A percentile compares a stretch with the other conserved stretches of the same genome.
These are phyloP conservation scores for Crioceris asparagi DNA, from an alignment of 2,888 invertebrate species.

Conservation along the genomic window DNA sequence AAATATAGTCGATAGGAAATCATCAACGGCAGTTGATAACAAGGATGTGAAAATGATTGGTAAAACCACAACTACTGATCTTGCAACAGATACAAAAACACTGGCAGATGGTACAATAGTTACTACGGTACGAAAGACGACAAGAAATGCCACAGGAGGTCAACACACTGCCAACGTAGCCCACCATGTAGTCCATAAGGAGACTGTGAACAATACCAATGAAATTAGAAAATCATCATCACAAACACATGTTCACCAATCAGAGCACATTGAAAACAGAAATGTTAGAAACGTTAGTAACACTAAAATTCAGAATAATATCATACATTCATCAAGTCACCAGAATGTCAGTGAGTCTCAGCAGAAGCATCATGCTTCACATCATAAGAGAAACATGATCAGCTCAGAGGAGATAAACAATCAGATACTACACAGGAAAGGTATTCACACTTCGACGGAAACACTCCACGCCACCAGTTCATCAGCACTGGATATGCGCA, in stretches of 20 bases:
- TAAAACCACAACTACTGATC: conserved; percentile 23
- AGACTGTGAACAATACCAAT: conserved; percentile 18
- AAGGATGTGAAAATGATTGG: conserved; percentile 13
- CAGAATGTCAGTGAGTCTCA: conserved; percentile 14
- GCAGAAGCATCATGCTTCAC: conserved; percentile 8
- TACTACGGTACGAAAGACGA: conserved; percentile 42
- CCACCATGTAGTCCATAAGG: conserved; percentile 8
- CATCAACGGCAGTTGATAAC: conserved; percentile 13
- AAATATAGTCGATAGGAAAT: conserved; percentile 9
- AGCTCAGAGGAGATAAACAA: conserved; percentile 66
- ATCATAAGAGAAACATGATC: conserved; percentile 62
- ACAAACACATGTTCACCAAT: conserved; percentile 29
- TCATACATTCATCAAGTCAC: conserved; percentile 19
- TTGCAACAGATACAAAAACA: conserved; percentile 36
- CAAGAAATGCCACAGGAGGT: conserved; percentile 29
- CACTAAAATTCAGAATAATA: conserved; percentile 16
- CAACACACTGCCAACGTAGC: conserved; percentile 18
- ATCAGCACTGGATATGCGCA: conserved; percentile 67
- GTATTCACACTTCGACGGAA: conserved; percentile 55
- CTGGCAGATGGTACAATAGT: conserved; percentile 44
- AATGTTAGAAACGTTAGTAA: conserved; percentile 13
- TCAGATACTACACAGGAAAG: conserved; percentile 67
- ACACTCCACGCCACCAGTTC: conserved; percentile 61
- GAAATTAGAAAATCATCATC: conserved; percentile 34
- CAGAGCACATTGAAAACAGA: conserved; percentile 18